Evolutionary conservation across 2,888 invertebrate species (phyloP).

Genomic region (Brenthis ino): DNA sequence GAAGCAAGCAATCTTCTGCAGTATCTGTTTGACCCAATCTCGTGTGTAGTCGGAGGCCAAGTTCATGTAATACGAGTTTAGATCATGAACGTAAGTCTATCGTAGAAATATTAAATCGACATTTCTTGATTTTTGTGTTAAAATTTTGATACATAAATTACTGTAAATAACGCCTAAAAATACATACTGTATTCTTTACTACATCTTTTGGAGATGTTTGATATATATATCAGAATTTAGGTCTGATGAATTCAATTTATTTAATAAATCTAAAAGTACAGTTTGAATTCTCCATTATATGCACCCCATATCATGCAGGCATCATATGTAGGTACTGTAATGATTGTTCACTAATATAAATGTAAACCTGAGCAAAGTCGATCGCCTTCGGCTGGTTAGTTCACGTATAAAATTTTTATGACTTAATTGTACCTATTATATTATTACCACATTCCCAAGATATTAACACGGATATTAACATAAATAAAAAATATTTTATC

Average conservation of each 20-base stretch:
- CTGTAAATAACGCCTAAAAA: no score
- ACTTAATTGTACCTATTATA: not conserved
- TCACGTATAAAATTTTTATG: not conserved
- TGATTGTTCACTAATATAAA: no score
- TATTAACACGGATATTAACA: not conserved
- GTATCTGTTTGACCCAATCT: slow-evolving; percentile 62
- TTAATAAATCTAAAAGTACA: no score
- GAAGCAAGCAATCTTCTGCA: slow-evolving; percentile 45
- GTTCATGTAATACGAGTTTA: slow-evolving; percentile 55
- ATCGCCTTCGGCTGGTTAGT: no score
- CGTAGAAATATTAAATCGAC: slow-evolving; percentile 20
- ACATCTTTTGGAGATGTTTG: no score
- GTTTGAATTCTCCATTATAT: no score
- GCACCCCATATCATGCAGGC: no score
- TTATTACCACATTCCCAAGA: slow-evolving; percentile 4
- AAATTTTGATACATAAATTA: slow-evolving; percentile 7
- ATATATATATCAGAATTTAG: no score
- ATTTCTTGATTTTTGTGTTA: slow-evolving; percentile 11
- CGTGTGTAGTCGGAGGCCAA: slow-evolving; percentile 55
- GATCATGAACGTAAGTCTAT: slow-evolving; percentile 22
- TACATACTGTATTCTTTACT: no score
- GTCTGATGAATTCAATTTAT: no score
- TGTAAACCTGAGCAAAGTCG: no score
- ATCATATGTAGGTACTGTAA: no score
- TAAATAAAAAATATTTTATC: slow-evolving; percentile 11